These are phyloP conservation scores for Eupithecia exiguata DNA, from an alignment of 2,888 invertebrate genomes.

Conservation along the genomic window DNA sequence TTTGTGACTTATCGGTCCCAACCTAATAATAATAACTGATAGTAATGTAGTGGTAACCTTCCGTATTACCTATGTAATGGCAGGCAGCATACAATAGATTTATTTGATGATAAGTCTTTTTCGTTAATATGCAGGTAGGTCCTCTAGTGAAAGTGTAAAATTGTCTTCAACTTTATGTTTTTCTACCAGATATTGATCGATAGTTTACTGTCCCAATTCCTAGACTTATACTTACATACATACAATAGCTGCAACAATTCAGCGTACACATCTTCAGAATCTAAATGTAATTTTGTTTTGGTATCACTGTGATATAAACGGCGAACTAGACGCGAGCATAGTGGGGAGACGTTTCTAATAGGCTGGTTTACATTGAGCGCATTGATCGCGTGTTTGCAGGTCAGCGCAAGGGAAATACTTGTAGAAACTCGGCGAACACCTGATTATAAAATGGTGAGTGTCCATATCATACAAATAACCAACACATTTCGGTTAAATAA, in stretches of 20 bases:
- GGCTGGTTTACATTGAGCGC: constrained; percentile 72
- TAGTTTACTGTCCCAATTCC: not conserved
- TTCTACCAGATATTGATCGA: not conserved
- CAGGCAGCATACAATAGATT: not conserved
- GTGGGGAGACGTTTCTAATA: constrained; percentile 64
- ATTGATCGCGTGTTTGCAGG: constrained; percentile 81
- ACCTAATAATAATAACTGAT: constrained; percentile 48
- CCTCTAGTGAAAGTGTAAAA: not conserved
- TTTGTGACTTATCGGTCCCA: constrained; percentile 69
- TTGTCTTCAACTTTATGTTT: not conserved
- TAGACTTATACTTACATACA: not conserved
- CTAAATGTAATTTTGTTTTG: constrained; percentile 28
- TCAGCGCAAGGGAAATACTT: constrained; percentile 80
- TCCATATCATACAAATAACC: constrained; percentile 22
- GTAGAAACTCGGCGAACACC: constrained; percentile 78
- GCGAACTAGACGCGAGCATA: constrained; percentile 52
- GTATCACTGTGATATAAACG: constrained; percentile 50
- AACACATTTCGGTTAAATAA: not conserved
- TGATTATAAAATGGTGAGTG: constrained; percentile 79
- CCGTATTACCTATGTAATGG: not conserved
- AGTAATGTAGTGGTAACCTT: not conserved
- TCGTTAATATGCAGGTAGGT: not conserved
- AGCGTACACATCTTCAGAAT: constrained; percentile 16
- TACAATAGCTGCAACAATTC: not conserved
- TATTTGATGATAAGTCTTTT: not conserved